Evolutionary conservation across 2,113 vertebrate species (phyloP).

Genomic region (Butorides virescens): DNA sequence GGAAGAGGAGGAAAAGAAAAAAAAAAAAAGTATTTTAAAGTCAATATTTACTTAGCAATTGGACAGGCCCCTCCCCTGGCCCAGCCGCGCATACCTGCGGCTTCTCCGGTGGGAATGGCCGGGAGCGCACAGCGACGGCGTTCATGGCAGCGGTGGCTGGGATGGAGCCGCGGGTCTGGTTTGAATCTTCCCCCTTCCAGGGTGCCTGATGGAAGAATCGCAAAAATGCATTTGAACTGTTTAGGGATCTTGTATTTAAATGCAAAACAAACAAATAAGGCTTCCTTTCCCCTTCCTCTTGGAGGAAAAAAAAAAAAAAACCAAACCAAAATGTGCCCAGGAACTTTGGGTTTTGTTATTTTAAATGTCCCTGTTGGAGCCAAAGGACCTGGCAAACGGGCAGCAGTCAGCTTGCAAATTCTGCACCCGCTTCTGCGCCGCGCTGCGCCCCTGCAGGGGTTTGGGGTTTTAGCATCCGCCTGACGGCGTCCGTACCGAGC

Average conservation of each 20-base stretch:
- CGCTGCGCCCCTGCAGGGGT: rapidly evolving
- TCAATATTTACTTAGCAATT: constrained; percentile 50
- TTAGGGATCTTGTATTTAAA: neutral
- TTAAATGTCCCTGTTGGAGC: neutral
- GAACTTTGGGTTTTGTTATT: neutral
- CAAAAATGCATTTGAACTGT: constrained; percentile 47
- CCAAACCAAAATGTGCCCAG: neutral
- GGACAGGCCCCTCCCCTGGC: neutral
- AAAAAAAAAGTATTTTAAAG: neutral
- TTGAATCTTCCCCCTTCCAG: neutral
- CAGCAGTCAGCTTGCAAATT: neutral
- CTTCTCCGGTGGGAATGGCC: constrained; percentile 4
- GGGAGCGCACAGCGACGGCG: neutral
- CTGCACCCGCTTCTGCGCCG: neutral
- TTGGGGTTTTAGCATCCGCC: neutral
- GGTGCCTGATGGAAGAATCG: constrained; percentile 25
- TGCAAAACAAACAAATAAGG: neutral
- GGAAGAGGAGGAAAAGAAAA: neutral
- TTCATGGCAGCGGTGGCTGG: neutral
- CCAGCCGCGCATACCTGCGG: constrained; percentile 43
- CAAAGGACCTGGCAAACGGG: neutral
- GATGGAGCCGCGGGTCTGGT: neutral
- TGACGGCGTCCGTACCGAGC: neutral
- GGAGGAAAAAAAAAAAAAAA: neutral
- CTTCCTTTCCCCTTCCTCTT: neutral